Conservation (phyloP, 2,113 vertebrate species). For the Eudyptes chrysolophus region DNA sequence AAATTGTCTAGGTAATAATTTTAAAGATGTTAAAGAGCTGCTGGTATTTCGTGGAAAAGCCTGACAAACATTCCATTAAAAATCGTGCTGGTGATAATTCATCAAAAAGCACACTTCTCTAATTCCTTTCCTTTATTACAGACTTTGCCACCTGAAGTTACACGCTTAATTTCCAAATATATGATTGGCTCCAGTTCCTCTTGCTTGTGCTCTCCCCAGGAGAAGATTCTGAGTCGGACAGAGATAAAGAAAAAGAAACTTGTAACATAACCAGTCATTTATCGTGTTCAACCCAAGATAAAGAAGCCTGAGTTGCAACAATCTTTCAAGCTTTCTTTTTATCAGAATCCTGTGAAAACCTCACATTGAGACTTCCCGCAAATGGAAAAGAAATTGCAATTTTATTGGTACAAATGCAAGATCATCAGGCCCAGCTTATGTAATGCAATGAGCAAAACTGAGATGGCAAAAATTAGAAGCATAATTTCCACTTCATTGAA, state of each 20-base stretch:
- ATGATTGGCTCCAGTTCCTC: not conserved
- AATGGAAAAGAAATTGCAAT: not conserved
- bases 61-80: slow-evolving; percentile 24
- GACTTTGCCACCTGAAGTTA: slow-evolving; percentile 35
- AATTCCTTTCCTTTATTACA: slow-evolving; percentile 21
- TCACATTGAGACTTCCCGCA: not conserved
- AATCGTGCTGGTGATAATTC: slow-evolving; percentile 20
- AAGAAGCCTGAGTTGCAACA: not conserved
- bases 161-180: slow-evolving; percentile 19
- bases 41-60: slow-evolving; percentile 9
- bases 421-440: not conserved
- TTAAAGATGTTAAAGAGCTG: slow-evolving; percentile 34
- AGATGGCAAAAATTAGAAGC: not conserved
- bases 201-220: not conserved
- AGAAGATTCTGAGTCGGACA: not conserved
- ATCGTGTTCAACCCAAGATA: not conserved
- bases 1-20: slow-evolving; percentile 39
- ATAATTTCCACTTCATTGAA: not conserved
- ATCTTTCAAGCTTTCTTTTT: not conserved
- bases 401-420: not conserved
- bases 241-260: not conserved
- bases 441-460: not conserved
- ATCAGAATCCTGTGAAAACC: not conserved
- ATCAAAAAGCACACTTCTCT: slow-evolving; percentile 4
- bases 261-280: not conserved